Base-by-base conservation (phyloP, 2,888 invertebrate genomes). In the Rhingia campestris region DNA sequence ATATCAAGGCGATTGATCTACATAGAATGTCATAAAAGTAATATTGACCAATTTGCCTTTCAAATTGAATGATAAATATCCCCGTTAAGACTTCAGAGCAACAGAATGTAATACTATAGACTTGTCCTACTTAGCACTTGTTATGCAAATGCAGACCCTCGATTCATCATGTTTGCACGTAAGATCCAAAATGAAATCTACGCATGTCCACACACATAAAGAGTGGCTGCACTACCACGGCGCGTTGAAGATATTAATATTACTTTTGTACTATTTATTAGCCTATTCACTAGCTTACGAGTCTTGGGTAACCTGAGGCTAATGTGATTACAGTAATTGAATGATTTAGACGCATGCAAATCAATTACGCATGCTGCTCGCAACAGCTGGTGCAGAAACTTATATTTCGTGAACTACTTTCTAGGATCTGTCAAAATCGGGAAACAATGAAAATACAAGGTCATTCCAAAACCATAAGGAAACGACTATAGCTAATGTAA, bases 61-160 rank as follows among this genome's bases (percentile, higher is more conserved):
- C 30, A 10, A 30, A 33, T 41, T 6, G 4, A 12, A 41, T 14
- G 10, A 41, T 3, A 6, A n/a, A 43, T 43, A n/a, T 4, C 10
- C 30, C n/a, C 39, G n/a, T 30, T n/a, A 41, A 22, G 22, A 22
- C 22, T 22, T n/a, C 39, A 32, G 32, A 6, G 6, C 9, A 10
- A 58, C 30, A 41, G 14, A 56, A 37, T 7, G 47, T 49, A 22
- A 22, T 2, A 2, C 14, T 30, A 39, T n/a, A 41, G 33, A 6
- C 7, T 6, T 70, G 59, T 10, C 41, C 59, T 35, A 51, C 59
- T 41, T 70, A 33, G 22, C 58, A 39, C 30, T 49, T 4, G 37
- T 35, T 37, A 73, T 54, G 73, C 54, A 63, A 72, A 72, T 63
- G 45, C 41, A 67, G 37, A 22, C 54, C 47, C 12, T 4, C 54